Conservation (phyloP, 2,888 invertebrate species). For the Chrysotoxum bicinctum region DNA sequence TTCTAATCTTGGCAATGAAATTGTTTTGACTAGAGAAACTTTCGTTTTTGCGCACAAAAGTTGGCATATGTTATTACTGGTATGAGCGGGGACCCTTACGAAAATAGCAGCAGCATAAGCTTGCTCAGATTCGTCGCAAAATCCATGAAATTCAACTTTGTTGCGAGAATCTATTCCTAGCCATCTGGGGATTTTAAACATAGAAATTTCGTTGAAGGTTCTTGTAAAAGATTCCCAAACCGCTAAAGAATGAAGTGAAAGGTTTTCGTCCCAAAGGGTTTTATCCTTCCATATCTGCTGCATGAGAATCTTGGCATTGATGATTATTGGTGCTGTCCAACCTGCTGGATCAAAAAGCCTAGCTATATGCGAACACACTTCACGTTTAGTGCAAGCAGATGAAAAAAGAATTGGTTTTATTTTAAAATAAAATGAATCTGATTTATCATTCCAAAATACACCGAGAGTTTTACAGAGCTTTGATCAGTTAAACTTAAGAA, state of each 20-base stretch:
- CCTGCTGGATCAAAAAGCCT: slow-evolving; percentile 54
- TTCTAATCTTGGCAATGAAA: slow-evolving; percentile 59
- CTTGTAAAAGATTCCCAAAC: slow-evolving; percentile 39
- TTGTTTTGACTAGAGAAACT: too few relatives aligned
- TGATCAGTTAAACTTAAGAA: slow-evolving; percentile 8
- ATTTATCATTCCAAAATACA: slow-evolving; percentile 41
- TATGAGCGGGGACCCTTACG: too few relatives aligned
- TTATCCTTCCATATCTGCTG: slow-evolving; percentile 48
- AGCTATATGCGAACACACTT: slow-evolving; percentile 43
- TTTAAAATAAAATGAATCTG: slow-evolving; percentile 36
- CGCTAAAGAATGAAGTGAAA: neutral
- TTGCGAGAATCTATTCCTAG: neutral
- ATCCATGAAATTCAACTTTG: slow-evolving; percentile 24
- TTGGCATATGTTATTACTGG: too few relatives aligned
- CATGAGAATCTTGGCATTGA: slow-evolving; percentile 40
- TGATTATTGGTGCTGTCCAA: slow-evolving; percentile 26
- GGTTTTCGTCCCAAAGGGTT: slow-evolving; percentile 29
- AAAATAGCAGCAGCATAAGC: slow-evolving; percentile 24
- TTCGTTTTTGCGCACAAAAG: too few relatives aligned
- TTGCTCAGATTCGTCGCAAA: slow-evolving; percentile 27
- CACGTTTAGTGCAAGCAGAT: slow-evolving; percentile 21
- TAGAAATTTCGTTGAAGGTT: slow-evolving; percentile 31
- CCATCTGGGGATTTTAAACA: slow-evolving; percentile 47
- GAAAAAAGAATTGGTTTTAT: neutral
- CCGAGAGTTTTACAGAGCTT: slow-evolving; percentile 39